A percentile compares a stretch with the other conserved stretches of the same genome.
phyloP scores from a whole-genome alignment of 2,888 invertebrate genomes.

The Notodonta ziczac region DNA sequence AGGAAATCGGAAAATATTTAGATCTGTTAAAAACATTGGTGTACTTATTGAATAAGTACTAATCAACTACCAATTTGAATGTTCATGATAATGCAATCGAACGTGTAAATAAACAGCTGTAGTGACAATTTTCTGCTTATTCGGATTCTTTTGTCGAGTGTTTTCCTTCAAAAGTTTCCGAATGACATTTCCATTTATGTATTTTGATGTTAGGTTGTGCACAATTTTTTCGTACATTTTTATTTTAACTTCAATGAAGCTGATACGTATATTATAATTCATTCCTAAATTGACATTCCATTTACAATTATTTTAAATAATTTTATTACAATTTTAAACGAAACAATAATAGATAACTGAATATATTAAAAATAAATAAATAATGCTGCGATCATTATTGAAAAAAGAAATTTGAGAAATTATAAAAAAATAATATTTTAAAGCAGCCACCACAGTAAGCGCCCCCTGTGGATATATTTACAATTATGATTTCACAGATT shows the following conservation, averaged over 20 bases:
- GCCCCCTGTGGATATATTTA: no score
- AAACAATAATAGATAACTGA: neutral
- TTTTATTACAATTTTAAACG: neutral
- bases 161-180: constrained; percentile 27
- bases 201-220: neutral
- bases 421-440: no score
- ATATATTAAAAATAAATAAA: neutral
- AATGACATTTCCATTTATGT: constrained; percentile 14
- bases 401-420: neutral
- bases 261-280: no score
- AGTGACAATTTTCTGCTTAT: constrained; percentile 22
- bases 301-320: neutral
- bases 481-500: no score
- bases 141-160: constrained; percentile 30
- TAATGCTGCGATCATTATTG: neutral
- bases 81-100: neutral
- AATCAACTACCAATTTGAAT: neutral
- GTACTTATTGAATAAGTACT: no score
- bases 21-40: no score
- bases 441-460: no score
- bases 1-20: no score
- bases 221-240: neutral
- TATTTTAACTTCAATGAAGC: no score
- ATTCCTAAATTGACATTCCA: neutral
- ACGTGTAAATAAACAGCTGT: constrained; percentile 30